Base-by-base conservation (phyloP, 92 coral and sea anemone species). In the Umimayanthus chanpuru region DNA sequence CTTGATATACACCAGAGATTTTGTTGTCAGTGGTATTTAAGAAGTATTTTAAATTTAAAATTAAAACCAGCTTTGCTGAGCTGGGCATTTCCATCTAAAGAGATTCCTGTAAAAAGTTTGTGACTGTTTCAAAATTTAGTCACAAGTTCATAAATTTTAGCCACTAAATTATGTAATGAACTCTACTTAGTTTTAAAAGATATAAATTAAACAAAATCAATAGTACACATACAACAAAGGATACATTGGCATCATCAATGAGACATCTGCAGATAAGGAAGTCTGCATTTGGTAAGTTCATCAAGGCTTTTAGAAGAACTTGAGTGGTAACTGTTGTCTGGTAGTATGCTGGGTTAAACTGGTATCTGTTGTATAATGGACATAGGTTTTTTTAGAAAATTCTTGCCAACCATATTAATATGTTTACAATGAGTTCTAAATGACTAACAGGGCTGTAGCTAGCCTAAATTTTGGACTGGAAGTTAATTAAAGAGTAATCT, bases 271-370 rank as follows among this genome's bases (percentile, higher is more conserved):
- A 97, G 88, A 95, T 90, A 73, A 95, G 93, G 81, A 97, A 97
- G 93, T 97, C 99, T 2, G 98, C 94, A 88, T 96, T 96, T 68
- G 99, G 99, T 53, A 97, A 92, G 74, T 89, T 95, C 99, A 97
- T 97, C 91, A 97, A 76, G 23, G 99, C 98, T 78, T 97, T 97
- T 38, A 97, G 94, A 39, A 97, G 94, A 49, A 94, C 91, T 82
- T 97, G 99, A 65, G 95, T 91, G 41, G 95, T 96, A 68, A 97
- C 94, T 43, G 97, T 85, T 16, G 97, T 94, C 88, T 97, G 98
- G 87, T 95, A 93, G 72, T 94, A 94, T 3, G 94, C 96, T 65
- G 99, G 99, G 81, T 96, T 97, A 79, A 97, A 95, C 91, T 97
- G 99, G 89, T 97, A 95, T 80, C 98, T 96, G 68, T 25, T 86